Percentiles rank a stretch among this genome's conserved stretches.
phyloP scores from a whole-genome alignment of 2,797 vertebrate species.

The Mormyrops boulengeri region DNA sequence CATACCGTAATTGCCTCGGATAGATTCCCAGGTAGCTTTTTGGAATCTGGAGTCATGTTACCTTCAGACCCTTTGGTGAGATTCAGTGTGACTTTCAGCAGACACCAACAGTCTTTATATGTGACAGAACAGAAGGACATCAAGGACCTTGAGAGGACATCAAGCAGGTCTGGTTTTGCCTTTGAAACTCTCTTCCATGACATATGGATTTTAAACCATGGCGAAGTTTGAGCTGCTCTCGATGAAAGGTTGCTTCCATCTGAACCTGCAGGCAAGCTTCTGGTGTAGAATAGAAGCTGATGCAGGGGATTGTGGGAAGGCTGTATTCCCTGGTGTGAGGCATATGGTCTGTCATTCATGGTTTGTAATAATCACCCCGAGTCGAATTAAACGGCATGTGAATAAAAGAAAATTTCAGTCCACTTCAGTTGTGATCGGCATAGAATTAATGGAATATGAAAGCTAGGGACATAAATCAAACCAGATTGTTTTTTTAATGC shows the following conservation, averaged over 20 bases:
- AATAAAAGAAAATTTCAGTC: background rate
- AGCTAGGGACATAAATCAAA: background rate
- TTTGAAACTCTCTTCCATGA: slow-evolving; percentile 22
- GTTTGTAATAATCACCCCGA: background rate
- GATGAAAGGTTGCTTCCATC: background rate
- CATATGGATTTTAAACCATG: slow-evolving; percentile 24
- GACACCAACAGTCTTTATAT: background rate
- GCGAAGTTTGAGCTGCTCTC: slow-evolving; percentile 18
- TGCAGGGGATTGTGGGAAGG: slow-evolving; percentile 25
- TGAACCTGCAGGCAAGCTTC: background rate
- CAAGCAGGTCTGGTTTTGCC: background rate
- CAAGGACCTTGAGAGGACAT: background rate
- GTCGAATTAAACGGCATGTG: background rate
- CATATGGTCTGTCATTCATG: background rate
- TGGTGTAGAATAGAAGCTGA: background rate
- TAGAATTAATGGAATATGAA: background rate
- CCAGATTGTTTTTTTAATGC: background rate
- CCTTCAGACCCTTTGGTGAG: background rate
- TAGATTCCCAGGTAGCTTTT: background rate
- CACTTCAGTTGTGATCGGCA: background rate
- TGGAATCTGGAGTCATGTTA: background rate
- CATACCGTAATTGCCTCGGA: background rate
- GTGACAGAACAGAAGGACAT: slow-evolving; percentile 13
- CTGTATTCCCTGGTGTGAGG: slow-evolving; percentile 34
- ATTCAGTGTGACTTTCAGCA: background rate